Evolutionary conservation across 2,797 vertebrate species (phyloP).

Genomic region (Garrulus glandarius): DNA sequence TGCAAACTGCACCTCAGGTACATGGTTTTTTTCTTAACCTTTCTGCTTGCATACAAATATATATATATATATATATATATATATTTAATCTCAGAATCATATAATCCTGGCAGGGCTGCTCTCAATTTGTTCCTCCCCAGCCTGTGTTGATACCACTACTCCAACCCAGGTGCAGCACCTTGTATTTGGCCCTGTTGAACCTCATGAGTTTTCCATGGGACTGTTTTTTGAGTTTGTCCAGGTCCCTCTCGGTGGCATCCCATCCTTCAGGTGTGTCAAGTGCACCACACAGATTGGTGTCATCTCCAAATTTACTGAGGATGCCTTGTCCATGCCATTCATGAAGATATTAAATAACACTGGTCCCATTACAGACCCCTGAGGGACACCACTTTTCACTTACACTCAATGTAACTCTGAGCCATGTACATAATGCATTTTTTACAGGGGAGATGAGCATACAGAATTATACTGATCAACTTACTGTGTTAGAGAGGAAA

Average conservation of each 20-base stretch:
- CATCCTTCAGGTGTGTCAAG: neutral
- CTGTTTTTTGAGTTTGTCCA: neutral
- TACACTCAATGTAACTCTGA: rapidly evolving
- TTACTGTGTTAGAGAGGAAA: neutral
- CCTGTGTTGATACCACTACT: neutral
- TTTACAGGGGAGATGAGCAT: neutral
- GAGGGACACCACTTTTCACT: neutral
- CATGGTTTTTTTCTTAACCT: neutral
- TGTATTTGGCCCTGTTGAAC: neutral
- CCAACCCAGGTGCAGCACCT: neutral
- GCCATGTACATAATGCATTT: neutral
- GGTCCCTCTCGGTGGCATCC: neutral
- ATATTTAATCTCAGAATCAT: neutral
- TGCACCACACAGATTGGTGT: neutral
- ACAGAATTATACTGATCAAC: neutral
- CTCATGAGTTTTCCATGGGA: neutral
- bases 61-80: no score
- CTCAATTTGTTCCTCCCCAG: neutral
- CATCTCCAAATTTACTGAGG: neutral
- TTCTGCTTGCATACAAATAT: neutral
- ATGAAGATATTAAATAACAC: neutral
- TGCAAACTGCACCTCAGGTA: neutral
- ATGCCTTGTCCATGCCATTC: neutral
- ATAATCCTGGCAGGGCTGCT: neutral
- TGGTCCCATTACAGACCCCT: no score